Evolutionary conservation across 37 sponge, comb jelly and placozoan genomes (phyloP).

Genomic region (Diacarnus erythraeanus): DNA sequence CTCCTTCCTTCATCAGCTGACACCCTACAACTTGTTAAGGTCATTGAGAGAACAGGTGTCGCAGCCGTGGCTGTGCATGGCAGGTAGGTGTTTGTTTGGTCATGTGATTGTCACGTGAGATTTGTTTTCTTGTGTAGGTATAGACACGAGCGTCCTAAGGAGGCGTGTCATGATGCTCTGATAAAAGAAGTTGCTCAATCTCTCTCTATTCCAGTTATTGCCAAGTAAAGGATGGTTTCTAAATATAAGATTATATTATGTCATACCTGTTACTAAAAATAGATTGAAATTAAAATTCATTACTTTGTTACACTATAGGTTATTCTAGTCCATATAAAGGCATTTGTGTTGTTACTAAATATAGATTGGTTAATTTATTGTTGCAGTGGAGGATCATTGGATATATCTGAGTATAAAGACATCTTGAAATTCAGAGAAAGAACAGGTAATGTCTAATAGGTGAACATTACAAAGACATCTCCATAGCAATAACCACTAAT

Average conservation of each 20-base stretch:
- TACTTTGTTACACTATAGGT: too few relatives aligned
- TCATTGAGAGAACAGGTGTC: constrained; percentile 95
- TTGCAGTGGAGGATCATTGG: constrained; percentile 79
- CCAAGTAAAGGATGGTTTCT: constrained; percentile 90
- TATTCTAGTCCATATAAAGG: too few relatives aligned
- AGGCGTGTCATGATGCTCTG: constrained; percentile 82
- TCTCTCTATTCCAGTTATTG: constrained; percentile 88
- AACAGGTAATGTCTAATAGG: constrained; percentile 46
- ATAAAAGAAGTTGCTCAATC: constrained; percentile 62
- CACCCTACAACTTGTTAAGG: constrained; percentile 79
- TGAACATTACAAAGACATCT: too few relatives aligned
- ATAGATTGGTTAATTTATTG: too few relatives aligned
- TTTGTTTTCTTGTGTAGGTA: constrained; percentile 17
- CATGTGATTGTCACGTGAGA: neutral
- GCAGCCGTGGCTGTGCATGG: constrained; percentile 94
- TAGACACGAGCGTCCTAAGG: constrained; percentile 41
- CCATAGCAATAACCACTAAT: too few relatives aligned
- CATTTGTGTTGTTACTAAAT: too few relatives aligned
- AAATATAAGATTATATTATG: too few relatives aligned
- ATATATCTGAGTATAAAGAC: constrained; percentile 64
- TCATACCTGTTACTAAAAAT: too few relatives aligned
- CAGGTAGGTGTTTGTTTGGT: constrained; percentile 26
- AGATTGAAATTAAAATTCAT: too few relatives aligned
- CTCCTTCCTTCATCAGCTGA: constrained; percentile 81
- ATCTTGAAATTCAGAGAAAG: constrained; percentile 38